Base-by-base conservation (phyloP, 2,113 vertebrate genomes). In the Morone chrysops region DNA sequence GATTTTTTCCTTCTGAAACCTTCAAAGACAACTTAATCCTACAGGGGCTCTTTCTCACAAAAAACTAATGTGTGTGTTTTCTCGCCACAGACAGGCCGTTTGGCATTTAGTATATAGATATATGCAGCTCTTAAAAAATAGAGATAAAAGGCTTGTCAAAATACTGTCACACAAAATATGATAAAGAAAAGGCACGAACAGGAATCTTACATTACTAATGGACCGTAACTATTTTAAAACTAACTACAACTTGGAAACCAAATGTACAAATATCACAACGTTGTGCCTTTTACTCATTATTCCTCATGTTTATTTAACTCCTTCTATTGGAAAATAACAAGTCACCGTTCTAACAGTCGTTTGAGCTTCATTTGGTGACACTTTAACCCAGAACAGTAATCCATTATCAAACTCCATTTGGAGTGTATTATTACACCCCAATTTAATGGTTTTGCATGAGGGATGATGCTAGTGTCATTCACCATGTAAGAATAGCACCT, bases 401-500 rank as follows among this genome's bases (percentile, higher is more conserved):
- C n/a, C 0, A 20, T 74, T 59, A 4, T 65, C 1, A 16, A 17
- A 47, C 22, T 75, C 16, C 4, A 38, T 5, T 1, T 60, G 4
- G 9, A 73, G 48, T 20, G n/a, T 59, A n/a, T 50, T 18, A 62
- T 31, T 62, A 66, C 54, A 47, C 31, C n/a, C 53, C 4, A 20
- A 20, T 66, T 62, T n/a, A 75, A 59, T 20, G 36, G 1, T 54
- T n/a, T 51, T n/a, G 38, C 38, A 8, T 65, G 3, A 22, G 10
- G n/a, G 18, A 10, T 60, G 59, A 59, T 8, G 16, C 7, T 48
- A 51, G 65, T 85, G 68, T 66, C 51, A 63, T 7, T 74, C n/a
- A 47, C 8, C 8, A 22, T 43, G 12, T 20, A 60, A 45, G n/a
- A 75, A 75, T 2, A 90, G 90, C 90, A 90, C 86, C 88, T 63